Percentiles rank a stretch among this genome's conserved stretches.
Conservation (phyloP, 2,888 invertebrate genomes). For the Polylopha cassiicola region DNA sequence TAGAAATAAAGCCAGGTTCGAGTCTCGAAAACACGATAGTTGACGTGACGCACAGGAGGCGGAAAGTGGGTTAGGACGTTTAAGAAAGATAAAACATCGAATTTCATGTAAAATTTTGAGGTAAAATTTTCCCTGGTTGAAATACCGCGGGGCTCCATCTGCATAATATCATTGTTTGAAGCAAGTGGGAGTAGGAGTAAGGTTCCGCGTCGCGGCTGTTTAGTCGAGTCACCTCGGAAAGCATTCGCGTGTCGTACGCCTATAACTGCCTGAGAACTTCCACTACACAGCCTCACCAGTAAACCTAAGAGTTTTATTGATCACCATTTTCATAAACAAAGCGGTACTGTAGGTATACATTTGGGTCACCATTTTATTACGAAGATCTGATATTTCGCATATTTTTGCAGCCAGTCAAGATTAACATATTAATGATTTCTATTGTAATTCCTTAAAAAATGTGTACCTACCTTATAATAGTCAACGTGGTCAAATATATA, state of each 20-base stretch:
- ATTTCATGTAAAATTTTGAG: conserved; percentile 27
- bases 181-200: conserved; percentile 40
- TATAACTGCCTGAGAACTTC: conserved; percentile 50
- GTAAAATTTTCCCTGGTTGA: no score
- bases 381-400: no score
- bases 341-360: conserved; percentile 9
- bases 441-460: no score
- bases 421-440: no score
- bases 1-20: conserved; percentile 3
- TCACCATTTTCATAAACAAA: conserved; percentile 34
- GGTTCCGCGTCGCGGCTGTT: conserved; percentile 35
- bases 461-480: no score
- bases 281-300: conserved; percentile 38
- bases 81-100: conserved; percentile 1
- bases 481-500: no score
- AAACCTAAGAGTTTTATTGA: conserved; percentile 46
- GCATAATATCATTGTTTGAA: conserved; percentile 48
- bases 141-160: conserved; percentile 35
- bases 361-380: no score
- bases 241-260: conserved; percentile 53
- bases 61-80: background rate
- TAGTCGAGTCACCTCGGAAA: conserved; percentile 44
- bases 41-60: background rate
- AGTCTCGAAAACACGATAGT: conserved; percentile 5
- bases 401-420: no score